Evolutionary conservation across 2,113 vertebrate genomes (phyloP).

Genomic region (Typhlomys cinereus): DNA sequence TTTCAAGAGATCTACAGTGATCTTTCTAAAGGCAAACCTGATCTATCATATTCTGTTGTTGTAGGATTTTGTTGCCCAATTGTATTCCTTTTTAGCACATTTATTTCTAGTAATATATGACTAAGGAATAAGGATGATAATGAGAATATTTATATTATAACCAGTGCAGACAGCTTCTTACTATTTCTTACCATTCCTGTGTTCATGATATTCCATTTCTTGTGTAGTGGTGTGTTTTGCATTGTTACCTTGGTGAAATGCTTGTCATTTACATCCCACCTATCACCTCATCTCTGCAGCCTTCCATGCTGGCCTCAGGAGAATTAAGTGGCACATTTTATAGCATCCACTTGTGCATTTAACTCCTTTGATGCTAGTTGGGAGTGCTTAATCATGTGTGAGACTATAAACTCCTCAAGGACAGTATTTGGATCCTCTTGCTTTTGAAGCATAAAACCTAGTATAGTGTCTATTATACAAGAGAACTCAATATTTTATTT

Average conservation of each 20-base stretch:
- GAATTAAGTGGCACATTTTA: neutral
- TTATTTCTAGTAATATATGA: too few relatives aligned
- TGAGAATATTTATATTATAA: neutral
- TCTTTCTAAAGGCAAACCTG: neutral
- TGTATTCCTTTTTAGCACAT: too few relatives aligned
- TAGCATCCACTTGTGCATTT: neutral
- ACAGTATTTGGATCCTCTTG: neutral
- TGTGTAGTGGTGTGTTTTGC: neutral
- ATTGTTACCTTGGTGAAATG: neutral
- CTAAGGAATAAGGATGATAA: too few relatives aligned
- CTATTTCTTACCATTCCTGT: neutral
- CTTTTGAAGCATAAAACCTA: neutral
- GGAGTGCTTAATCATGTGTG: neutral
- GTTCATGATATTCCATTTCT: neutral
- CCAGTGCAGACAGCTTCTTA: neutral
- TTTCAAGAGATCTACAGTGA: neutral
- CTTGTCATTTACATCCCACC: neutral
- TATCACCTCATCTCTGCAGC: neutral
- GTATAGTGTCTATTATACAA: neutral
- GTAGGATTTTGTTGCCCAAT: too few relatives aligned
- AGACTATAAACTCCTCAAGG: neutral
- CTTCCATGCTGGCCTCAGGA: neutral
- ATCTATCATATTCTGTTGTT: neutral
- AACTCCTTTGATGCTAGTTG: neutral
- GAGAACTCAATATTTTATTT: constrained; percentile 4